These are phyloP conservation scores for Xerus rutilus DNA, from an alignment of 2,797 vertebrate genomes.

Conservation along the genomic window DNA sequence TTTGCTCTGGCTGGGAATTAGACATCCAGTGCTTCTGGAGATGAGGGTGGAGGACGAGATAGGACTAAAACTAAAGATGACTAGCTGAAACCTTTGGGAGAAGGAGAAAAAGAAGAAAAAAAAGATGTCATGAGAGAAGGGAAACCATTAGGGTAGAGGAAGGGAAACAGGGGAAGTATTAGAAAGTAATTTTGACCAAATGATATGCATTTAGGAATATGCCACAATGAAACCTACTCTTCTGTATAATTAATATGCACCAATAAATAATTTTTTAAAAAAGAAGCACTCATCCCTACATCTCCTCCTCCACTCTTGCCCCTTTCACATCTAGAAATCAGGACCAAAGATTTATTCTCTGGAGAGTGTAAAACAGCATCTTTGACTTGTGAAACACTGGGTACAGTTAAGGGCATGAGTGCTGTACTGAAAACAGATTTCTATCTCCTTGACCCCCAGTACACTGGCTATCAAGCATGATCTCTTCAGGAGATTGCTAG, in stretches of 20 bases:
- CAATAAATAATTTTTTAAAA: not conserved
- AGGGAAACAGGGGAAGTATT: not conserved
- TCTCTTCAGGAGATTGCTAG: not conserved
- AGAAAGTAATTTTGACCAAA: not conserved
- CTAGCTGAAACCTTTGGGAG: not conserved
- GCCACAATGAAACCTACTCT: not conserved
- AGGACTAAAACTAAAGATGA: not conserved
- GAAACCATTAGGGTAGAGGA: not conserved
- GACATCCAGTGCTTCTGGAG: constrained; percentile 14
- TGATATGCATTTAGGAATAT: not conserved
- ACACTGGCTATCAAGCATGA: not conserved
- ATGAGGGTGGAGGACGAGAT: not conserved
- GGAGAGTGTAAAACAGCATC: not conserved
- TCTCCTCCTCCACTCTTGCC: not conserved
- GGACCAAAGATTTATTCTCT: not conserved
- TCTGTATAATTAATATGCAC: not conserved
- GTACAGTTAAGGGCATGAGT: not conserved
- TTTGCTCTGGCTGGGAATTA: not conserved
- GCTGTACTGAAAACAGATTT: not conserved
- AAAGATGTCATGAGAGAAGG: too few relatives aligned
- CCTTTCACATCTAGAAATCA: not conserved
- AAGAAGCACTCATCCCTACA: not conserved
- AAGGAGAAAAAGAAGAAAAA: not conserved
- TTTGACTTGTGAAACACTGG: not conserved
- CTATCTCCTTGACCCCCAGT: not conserved